Conservation (phyloP, 2,113 vertebrate genomes). For the Felis catus region F.catus_Fca126_mat1.0 CM031421.1:24710001-24710500, state of each 20-base stretch:
- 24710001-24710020: background rate
- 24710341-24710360: background rate
- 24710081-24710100: no score
- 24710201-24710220: background rate
- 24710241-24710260: no score
- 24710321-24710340: background rate
- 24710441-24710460: background rate
- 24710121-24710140: no score
- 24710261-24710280: background rate
- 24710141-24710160: no score
- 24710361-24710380: background rate
- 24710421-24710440: background rate
- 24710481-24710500: background rate
- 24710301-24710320: background rate
- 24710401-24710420: background rate
- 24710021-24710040: no score
- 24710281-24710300: background rate
- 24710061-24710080: no score
- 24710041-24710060: no score
- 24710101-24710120: no score
- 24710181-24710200: background rate
- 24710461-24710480: background rate
- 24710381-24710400: background rate
- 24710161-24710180: no score
- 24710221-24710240: rapidly evolving